Conservation (phyloP, 2,888 invertebrate species). For the Aleiodes alternator region DNA sequence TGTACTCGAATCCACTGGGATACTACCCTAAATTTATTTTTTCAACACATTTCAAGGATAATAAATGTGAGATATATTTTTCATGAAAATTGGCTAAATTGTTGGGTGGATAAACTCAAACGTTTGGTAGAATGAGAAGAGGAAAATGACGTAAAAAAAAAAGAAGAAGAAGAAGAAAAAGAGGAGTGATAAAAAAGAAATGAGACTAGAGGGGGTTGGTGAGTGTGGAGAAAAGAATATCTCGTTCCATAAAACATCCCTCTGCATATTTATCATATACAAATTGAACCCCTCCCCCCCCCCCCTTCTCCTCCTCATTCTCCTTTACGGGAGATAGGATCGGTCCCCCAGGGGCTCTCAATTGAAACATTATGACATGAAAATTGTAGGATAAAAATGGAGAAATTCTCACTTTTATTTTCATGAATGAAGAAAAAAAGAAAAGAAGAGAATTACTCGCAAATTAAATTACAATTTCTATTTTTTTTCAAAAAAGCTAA, state of each 20-base stretch:
- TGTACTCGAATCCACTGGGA: too few relatives aligned
- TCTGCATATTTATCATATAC: constrained; percentile 58
- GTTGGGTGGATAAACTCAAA: constrained; percentile 8
- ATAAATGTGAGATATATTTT: not conserved
- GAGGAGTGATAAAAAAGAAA: constrained; percentile 9
- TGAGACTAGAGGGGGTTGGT: constrained; percentile 21
- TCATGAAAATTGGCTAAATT: not conserved
- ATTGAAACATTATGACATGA: constrained; percentile 17
- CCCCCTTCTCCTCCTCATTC: constrained; percentile 21
- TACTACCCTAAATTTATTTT: too few relatives aligned
- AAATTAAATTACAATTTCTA: too few relatives aligned
- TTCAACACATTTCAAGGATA: too few relatives aligned
- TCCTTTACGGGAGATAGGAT: constrained; percentile 14
- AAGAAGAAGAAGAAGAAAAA: constrained; percentile 13
- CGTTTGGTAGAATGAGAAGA: not conserved
- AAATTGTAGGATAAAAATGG: not conserved
- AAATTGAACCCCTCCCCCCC: constrained; percentile 52
- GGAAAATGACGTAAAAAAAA: constrained; percentile 30
- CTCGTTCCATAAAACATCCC: constrained; percentile 54
- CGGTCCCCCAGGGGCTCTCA: constrained; percentile 36
- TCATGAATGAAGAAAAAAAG: not conserved
- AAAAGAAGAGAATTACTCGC: not conserved
- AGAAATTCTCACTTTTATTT: not conserved
- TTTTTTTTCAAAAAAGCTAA: not conserved
- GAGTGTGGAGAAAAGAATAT: constrained; percentile 52